phyloP scores from a whole-genome alignment of 2,113 vertebrate genomes.

The Salminus brasiliensis region DNA sequence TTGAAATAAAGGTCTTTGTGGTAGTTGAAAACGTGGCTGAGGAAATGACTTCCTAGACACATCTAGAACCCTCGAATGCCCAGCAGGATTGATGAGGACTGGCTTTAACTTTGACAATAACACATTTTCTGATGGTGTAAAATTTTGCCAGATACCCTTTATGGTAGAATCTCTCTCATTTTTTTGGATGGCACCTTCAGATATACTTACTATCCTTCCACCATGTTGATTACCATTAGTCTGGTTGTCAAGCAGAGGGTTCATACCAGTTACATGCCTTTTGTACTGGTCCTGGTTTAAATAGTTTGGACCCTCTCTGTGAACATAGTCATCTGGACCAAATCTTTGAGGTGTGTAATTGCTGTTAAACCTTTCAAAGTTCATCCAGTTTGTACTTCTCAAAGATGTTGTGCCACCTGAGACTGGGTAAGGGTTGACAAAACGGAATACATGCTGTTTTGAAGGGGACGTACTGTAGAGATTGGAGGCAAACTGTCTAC shows the following conservation, averaged over 20 bases:
- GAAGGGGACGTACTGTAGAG: background rate
- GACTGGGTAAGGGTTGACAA: background rate
- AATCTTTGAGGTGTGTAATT: background rate
- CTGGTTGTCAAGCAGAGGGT: background rate
- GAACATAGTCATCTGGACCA: background rate
- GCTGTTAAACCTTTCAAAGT: background rate
- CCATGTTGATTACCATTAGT: background rate
- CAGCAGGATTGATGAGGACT: background rate
- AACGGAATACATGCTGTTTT: background rate
- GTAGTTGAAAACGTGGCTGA: background rate
- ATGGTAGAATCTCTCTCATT: background rate
- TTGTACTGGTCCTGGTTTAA: background rate
- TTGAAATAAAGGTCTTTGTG: background rate
- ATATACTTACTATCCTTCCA: background rate
- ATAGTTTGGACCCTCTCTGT: background rate
- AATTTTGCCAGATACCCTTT: background rate
- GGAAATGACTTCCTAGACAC: background rate
- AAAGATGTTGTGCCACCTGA: background rate
- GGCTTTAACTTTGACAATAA: background rate
- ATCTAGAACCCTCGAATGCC: background rate
- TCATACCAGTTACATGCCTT: background rate
- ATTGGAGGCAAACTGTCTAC: background rate
- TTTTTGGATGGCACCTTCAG: background rate
- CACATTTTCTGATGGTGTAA: background rate
- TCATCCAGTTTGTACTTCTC: background rate